Evolutionary conservation across 2,797 vertebrate genomes (phyloP).

Genomic region (Corythornis leucogaster): DNA sequence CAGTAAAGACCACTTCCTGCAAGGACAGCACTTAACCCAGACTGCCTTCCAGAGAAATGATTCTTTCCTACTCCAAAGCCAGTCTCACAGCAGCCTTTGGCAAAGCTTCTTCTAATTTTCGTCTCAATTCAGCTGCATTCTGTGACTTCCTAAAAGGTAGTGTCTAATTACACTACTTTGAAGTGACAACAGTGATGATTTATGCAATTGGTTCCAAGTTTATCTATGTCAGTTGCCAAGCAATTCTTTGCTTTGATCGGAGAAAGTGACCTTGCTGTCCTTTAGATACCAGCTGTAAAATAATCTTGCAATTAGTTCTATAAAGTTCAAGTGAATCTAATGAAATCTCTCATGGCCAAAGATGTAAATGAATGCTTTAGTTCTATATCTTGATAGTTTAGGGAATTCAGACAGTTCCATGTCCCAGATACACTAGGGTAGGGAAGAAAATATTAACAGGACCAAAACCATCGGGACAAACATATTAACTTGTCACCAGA

Average conservation of each 20-base stretch:
- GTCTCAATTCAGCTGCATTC: background rate
- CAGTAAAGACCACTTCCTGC: background rate
- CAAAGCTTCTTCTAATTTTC: constrained; percentile 2
- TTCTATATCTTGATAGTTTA: background rate
- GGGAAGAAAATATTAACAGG: background rate
- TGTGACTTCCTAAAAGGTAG: constrained; percentile 24
- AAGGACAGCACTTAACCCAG: background rate
- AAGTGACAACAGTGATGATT: constrained; percentile 6
- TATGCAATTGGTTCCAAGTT: constrained; percentile 16
- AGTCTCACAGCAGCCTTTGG: background rate
- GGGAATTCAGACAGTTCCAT: constrained; percentile 2
- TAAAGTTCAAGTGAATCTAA: constrained; percentile 61
- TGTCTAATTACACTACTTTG: background rate
- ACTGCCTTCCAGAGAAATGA: background rate
- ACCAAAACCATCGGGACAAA: background rate
- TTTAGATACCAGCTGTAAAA: constrained; percentile 45
- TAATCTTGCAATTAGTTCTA: constrained; percentile 52
- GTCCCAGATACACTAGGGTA: background rate
- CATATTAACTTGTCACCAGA: background rate
- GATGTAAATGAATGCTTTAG: constrained; percentile 53
- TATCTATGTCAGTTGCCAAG: constrained; percentile 6
- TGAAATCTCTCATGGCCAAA: constrained; percentile 54
- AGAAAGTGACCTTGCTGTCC: constrained; percentile 54
- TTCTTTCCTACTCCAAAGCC: constrained; percentile 21
- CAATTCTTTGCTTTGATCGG: constrained; percentile 49